These are phyloP conservation scores for Eublepharis macularius DNA, from an alignment of 2,113 vertebrate genomes.

Conservation along the genomic window DNA sequence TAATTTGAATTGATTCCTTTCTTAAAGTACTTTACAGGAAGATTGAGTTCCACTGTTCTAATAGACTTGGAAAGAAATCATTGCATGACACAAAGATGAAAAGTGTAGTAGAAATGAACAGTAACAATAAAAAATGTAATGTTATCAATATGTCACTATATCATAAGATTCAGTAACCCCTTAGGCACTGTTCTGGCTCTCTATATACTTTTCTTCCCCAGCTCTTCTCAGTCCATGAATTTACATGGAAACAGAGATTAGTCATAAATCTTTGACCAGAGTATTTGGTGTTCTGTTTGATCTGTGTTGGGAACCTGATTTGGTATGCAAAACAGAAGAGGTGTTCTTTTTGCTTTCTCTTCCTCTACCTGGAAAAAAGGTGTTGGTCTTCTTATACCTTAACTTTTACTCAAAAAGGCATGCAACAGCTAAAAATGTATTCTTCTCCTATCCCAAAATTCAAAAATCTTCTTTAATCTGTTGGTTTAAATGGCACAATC, in stretches of 20 bases:
- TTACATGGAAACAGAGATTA: neutral
- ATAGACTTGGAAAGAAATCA: neutral
- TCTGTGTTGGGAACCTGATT: fast-evolving
- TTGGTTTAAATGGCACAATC: neutral
- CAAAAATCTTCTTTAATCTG: neutral
- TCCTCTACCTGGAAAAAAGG: slow-evolving; percentile 9
- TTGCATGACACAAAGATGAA: neutral
- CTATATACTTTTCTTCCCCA: neutral
- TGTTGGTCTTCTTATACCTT: neutral
- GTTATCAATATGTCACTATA: neutral
- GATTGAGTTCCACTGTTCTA: neutral
- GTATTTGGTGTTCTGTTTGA: neutral
- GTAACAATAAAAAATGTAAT: neutral
- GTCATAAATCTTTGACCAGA: neutral
- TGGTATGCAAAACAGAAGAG: fast-evolving
- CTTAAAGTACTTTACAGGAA: neutral
- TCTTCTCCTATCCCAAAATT: neutral
- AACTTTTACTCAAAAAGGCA: neutral
- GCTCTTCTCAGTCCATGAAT: neutral
- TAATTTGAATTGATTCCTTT: neutral
- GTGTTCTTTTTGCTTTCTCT: neutral
- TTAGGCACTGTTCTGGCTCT: neutral
- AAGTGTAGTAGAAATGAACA: neutral
- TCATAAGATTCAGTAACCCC: neutral
- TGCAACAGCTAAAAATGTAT: neutral